phyloP scores from a whole-genome alignment of 2,797 vertebrate species.

The Sebastes hopkinsi region DNA sequence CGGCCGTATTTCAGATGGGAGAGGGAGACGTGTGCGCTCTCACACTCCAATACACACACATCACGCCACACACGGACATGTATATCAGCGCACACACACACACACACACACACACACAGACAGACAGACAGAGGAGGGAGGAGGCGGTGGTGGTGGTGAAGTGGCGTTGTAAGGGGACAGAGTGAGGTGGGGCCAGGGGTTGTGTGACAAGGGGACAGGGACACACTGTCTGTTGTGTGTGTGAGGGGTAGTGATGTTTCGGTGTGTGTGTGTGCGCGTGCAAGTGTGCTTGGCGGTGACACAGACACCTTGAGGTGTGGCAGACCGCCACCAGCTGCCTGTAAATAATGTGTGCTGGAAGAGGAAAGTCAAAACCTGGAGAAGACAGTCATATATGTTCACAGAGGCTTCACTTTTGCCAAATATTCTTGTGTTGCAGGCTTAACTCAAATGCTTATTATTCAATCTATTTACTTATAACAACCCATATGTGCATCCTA shows the following conservation, averaged over 20 bases:
- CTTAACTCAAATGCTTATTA: background rate
- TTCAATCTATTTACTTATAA: background rate
- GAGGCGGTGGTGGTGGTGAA: constrained; percentile 47
- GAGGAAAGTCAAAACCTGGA: constrained; percentile 56
- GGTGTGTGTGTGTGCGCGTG: constrained; percentile 20
- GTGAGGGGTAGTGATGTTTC: constrained; percentile 37
- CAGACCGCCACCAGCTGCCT: constrained; percentile 72
- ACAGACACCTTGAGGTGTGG: constrained; percentile 76
- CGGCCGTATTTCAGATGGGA: constrained; percentile 71
- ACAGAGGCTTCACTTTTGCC: background rate
- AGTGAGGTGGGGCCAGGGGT: constrained; percentile 62
- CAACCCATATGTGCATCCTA: background rate
- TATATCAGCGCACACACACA: constrained; percentile 27
- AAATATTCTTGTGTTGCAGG: background rate
- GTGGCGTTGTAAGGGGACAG: constrained; percentile 61
- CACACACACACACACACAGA: background rate
- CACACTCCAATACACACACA: constrained; percentile 49
- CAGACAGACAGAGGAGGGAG: constrained; percentile 13
- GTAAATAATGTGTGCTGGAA: constrained; percentile 77
- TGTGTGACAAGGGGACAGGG: constrained; percentile 66
- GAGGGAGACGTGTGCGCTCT: constrained; percentile 35
- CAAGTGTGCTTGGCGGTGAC: constrained; percentile 41
- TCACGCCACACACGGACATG: constrained; percentile 21
- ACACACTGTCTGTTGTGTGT: constrained; percentile 57
- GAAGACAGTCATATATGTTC: constrained; percentile 16